Evolutionary conservation across 2,888 invertebrate genomes (phyloP).

Genomic region (Formica aserva): DNA sequence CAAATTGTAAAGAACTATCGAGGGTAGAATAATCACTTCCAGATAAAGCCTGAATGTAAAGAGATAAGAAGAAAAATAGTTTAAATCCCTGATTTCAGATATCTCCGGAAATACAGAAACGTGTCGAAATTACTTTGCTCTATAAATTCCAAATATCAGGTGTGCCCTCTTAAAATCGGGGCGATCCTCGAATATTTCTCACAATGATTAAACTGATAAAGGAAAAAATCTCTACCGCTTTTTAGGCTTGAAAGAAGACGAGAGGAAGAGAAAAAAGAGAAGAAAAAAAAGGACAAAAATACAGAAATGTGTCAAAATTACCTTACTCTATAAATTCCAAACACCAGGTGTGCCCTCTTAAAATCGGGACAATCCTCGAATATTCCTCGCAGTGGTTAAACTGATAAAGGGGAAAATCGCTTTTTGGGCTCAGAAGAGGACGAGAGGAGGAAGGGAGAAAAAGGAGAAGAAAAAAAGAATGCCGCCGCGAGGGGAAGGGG

Average conservation of each 20-base stretch:
- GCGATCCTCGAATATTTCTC: neutral
- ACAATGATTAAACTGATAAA: neutral
- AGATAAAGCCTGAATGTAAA: neutral
- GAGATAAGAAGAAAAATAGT: neutral
- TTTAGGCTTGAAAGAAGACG: neutral
- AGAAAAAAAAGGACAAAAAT: constrained; percentile 16
- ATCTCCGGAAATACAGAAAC: neutral
- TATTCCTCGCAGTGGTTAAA: neutral
- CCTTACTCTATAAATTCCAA: neutral
- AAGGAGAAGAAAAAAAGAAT: constrained; percentile 42
- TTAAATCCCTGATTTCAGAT: neutral
- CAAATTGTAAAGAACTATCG: neutral
- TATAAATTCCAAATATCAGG: neutral
- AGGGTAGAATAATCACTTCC: neutral
- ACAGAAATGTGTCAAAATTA: neutral
- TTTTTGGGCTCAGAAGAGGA: neutral
- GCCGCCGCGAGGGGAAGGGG: constrained; percentile 46
- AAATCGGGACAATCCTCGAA: too few species aligned
- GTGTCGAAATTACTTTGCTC: neutral
- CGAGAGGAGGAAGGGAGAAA: neutral
- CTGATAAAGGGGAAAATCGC: neutral
- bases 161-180: neutral
- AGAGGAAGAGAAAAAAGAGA: neutral
- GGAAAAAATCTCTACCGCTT: neutral
- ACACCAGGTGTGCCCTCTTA: neutral